These are phyloP conservation scores for Acrocephalus arundinaceus DNA, from an alignment of 2,113 vertebrate species.

Conservation along the genomic window DNA sequence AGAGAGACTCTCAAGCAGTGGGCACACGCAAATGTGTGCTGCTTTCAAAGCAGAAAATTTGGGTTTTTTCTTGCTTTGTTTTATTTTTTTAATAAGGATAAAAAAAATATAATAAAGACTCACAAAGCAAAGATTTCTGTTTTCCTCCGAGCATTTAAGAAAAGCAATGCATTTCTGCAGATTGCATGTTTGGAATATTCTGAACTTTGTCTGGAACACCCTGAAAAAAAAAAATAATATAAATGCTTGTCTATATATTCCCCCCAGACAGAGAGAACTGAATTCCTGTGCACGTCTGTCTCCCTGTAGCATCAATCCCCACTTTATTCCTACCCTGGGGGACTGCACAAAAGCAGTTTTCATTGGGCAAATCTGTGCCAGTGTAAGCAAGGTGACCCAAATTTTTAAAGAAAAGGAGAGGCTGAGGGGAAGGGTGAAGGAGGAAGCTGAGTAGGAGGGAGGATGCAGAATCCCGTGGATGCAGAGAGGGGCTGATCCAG, in stretches of 20 bases:
- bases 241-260: neutral
- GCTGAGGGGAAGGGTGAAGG: neutral
- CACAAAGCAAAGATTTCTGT: neutral
- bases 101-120: neutral
- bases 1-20: neutral
- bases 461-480: neutral
- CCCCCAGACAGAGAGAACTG: neutral
- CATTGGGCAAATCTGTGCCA: neutral
- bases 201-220: neutral
- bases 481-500: fast-evolving
- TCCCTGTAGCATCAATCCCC: neutral
- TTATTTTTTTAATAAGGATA: neutral
- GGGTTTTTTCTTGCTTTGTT: neutral
- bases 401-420: neutral
- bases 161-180: neutral
- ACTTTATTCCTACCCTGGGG: neutral
- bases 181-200: neutral
- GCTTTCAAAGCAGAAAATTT: neutral
- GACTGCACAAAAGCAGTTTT: neutral
- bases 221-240: neutral
- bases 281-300: neutral
- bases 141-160: neutral
- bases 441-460: neutral
- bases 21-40: neutral
- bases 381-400: slow-evolving; percentile 32